Conservation (phyloP, 2,888 invertebrate species). For the Thysanoteuthis rhombus region DNA sequence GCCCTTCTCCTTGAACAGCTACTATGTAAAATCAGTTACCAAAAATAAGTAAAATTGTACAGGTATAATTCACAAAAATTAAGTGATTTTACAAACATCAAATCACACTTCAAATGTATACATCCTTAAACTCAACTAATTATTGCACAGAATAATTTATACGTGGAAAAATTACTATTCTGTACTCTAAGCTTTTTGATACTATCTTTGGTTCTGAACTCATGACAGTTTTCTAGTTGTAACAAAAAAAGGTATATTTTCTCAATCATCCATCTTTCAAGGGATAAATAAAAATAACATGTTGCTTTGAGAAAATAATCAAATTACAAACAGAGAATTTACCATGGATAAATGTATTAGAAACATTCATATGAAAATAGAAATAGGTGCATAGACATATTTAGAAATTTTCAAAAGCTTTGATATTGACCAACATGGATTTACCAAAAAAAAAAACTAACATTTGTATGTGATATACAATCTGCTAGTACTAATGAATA, state of each 20-base stretch:
- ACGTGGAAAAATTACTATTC: too few species aligned
- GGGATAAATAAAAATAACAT: background rate
- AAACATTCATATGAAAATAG: background rate
- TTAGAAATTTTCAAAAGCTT: background rate
- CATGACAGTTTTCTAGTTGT: background rate
- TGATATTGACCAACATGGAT: background rate
- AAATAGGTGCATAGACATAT: background rate
- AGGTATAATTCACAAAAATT: too few species aligned
- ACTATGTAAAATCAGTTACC: too few species aligned
- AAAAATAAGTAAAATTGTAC: too few species aligned
- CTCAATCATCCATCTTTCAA: background rate
- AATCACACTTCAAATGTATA: too few species aligned
- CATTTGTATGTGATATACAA: background rate
- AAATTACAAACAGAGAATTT: background rate
- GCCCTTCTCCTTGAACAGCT: too few species aligned
- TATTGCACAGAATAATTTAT: too few species aligned
- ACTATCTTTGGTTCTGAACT: too few species aligned
- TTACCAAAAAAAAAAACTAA: background rate
- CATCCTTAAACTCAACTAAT: too few species aligned
- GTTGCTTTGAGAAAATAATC: background rate
- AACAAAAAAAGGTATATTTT: background rate
- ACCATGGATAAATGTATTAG: background rate
- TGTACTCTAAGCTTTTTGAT: too few species aligned
- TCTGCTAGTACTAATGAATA: background rate
- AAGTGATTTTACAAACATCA: too few species aligned